Base-by-base conservation (phyloP, 2,888 invertebrate species). In the Trileptium ribeirensis region DNA sequence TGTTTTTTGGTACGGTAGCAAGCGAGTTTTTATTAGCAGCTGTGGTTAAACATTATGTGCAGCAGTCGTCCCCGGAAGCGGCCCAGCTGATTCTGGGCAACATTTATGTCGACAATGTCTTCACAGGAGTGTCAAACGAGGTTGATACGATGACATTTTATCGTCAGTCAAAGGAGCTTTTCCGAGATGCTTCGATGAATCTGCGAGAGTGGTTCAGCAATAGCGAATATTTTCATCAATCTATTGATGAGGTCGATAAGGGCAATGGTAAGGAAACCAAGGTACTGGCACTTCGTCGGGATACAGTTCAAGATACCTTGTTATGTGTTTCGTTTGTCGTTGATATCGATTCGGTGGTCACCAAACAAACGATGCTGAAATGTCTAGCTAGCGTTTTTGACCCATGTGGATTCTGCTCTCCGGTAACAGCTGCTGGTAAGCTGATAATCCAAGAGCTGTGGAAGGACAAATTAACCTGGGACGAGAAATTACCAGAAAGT, bases 1-100 rank as follows among this genome's bases (percentile, higher is more conserved):
- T 86, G 0, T 84, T 84, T 1, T 85, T 85, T 40, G 85, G 85
- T 15, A 67, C 84, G 0, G 78, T 51, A 1, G 67, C 74, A 0
- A 77, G 79, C 15, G 85, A 85, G 0, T 84, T 81, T 67, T 38
- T 85, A 29, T 80, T 85, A 24, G 79, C 75, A 0, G 79, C 74
- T 0, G 67, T 83, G 1, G 82, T 86, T 15, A 67, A 81, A 19
- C 33, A 75, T 24, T 83, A 82, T 64, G 64, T 70, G 74, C 31
- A n/a, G 37, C 33, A 77, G 36, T 34, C 33, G n/a, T 19, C 8
- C 36, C 8, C 29, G 3, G 3, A 2, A 36, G 77, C 33, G 38
- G 77, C 34, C 3, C 3, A 77, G 2, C 3, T 29, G 3, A 77
- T 77, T 8, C 37, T 3, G 8, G 37, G 37, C 33, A 77, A 77